Evolutionary conservation across 2,888 invertebrate species (phyloP), one percentile per base, ranked within the genome.

Genomic region (Endomychus coccineus): DNA sequence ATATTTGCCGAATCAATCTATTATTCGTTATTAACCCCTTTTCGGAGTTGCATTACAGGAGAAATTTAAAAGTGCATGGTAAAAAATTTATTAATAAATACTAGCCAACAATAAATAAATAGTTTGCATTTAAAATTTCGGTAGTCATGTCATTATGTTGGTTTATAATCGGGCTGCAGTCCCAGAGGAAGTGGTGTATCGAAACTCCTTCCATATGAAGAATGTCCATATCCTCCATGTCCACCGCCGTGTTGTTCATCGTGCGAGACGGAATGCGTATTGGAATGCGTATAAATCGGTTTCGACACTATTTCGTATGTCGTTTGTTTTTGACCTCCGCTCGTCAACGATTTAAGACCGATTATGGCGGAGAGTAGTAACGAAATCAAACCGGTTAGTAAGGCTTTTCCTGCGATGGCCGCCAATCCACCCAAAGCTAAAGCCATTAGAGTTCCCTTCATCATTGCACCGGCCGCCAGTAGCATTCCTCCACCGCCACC

Each of bases 241-340:
- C 63, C 64, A 16, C 66, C 64, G 12, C 36, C 21, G 11, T 36
- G 35, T 12, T 4, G 12, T 4, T 11, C 12, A 32, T 40, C 40
- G 22, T 37, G 36, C 7, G 36, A 36, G 5, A 22, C 15, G 12
- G 42, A 70, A 51, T 80, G 78, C 1, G 77, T 74, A 51, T 77
- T 75, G 4, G 77, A 71, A 51, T 77, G 77, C 1, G 77, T 74
- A 57, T 83, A 83, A 0, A 85, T 70, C 0, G 85, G 85, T 45
- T 85, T 85, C 67, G 82, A 77, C 5, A 84, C 77, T 42, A 84
- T 81, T 63, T 84, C 84, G 55, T 84, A 84, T 0, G 83, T 83
- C 9, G 83, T 81, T 50, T 66, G 45, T 53, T 77, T 77, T 38
- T 76, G 74, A 2, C 78, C 77, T 1, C 71, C 61, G 13, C 6